Evolutionary conservation across 2,113 vertebrate species (phyloP).

Genomic region (Centropristis striata): DNA sequence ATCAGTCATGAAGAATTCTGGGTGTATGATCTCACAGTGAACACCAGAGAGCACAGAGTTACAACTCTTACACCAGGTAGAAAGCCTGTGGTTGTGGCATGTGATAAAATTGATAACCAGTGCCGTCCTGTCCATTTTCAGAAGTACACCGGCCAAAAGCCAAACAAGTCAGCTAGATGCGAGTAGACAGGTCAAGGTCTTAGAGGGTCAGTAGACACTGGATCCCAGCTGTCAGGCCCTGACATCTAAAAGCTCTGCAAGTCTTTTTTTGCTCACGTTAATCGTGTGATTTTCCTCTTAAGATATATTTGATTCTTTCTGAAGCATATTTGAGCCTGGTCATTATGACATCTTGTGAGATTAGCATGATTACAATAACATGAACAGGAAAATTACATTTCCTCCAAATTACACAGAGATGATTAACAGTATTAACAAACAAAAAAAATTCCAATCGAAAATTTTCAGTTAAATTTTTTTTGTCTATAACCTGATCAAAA

Average conservation of each 20-base stretch:
- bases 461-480: too few species aligned
- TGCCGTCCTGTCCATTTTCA: neutral
- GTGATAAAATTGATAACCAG: accelerated
- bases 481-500: too few species aligned
- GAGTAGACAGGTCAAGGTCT: neutral
- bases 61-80: accelerated
- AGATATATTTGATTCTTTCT: too few species aligned
- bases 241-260: neutral
- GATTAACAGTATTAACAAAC: too few species aligned
- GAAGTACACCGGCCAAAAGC: accelerated
- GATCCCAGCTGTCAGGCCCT: neutral
- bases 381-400: too few species aligned
- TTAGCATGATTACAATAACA: too few species aligned
- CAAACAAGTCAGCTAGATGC: accelerated
- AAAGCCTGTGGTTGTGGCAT: neutral
- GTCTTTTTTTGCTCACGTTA: too few species aligned
- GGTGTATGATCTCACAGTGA: accelerated
- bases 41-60: neutral
- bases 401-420: too few species aligned
- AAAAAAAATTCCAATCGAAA: too few species aligned
- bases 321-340: too few species aligned
- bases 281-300: too few species aligned
- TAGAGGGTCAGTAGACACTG: neutral
- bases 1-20: neutral
- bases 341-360: too few species aligned